Percentiles rank a stretch among this genome's conserved stretches.
phyloP scores from a whole-genome alignment of 2,113 vertebrate genomes.

The Paralichthys olivaceus region DNA sequence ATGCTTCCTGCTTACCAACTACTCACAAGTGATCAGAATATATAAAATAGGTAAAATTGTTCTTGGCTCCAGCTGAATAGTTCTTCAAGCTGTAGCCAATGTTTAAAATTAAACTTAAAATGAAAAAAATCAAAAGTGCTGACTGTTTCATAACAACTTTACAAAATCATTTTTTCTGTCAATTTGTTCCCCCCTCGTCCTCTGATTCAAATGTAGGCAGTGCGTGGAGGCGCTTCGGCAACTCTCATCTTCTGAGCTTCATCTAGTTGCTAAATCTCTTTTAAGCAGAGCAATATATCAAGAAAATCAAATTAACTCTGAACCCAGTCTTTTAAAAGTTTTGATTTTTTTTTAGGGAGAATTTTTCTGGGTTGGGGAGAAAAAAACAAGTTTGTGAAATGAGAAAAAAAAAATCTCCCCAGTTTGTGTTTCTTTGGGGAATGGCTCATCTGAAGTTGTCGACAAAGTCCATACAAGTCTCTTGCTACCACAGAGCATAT shows the following conservation, averaged over 20 bases:
- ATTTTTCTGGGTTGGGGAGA: slow-evolving; percentile 52
- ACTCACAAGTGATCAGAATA: slow-evolving; percentile 42
- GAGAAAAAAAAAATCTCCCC: slow-evolving; percentile 47
- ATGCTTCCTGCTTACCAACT: slow-evolving; percentile 31
- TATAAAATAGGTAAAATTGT: slow-evolving; percentile 33
- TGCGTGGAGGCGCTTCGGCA: slow-evolving; percentile 33
- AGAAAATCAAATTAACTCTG: slow-evolving; percentile 61
- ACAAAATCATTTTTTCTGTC: slow-evolving; percentile 30
- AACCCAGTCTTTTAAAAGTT: slow-evolving; percentile 72
- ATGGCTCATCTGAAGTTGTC: slow-evolving; percentile 78
- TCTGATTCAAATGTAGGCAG: slow-evolving; percentile 32
- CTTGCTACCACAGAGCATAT: slow-evolving; percentile 64
- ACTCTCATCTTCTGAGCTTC: slow-evolving; percentile 55
- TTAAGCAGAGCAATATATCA: slow-evolving; percentile 52
- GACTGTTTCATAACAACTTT: slow-evolving; percentile 50
- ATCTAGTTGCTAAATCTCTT: slow-evolving; percentile 70
- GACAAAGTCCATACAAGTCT: slow-evolving; percentile 79
- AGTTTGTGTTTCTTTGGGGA: slow-evolving; percentile 77
- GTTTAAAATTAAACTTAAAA: slow-evolving; percentile 36
- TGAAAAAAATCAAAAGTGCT: slow-evolving; percentile 29
- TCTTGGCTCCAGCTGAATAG: slow-evolving; percentile 36
- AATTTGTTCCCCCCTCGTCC: background rate
- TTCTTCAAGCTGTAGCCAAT: slow-evolving; percentile 31
- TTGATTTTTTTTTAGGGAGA: slow-evolving; percentile 41
- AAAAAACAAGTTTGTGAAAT: slow-evolving; percentile 50